Conservation (phyloP, 2,113 vertebrate species). For the Atherinomorus stipes region DNA sequence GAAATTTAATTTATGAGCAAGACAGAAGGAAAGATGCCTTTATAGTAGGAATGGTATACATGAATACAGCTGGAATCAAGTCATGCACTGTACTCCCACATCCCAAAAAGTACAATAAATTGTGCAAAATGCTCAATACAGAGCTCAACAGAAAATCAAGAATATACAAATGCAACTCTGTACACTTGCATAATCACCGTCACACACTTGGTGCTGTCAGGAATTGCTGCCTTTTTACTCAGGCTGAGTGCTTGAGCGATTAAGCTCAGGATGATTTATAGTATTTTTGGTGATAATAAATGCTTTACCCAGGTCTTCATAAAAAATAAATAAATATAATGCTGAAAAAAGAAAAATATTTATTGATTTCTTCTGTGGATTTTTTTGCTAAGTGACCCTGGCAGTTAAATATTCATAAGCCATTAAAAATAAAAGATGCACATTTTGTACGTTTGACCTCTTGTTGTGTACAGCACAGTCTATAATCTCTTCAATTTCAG, state of each 20-base stretch:
- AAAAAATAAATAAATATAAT: conserved; percentile 54
- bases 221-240: conserved; percentile 60
- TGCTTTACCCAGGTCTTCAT: conserved; percentile 70
- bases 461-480: conserved; percentile 65
- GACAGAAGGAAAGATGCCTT: conserved; percentile 67
- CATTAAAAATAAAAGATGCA: conserved; percentile 83
- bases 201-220: conserved; percentile 33
- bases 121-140: conserved; percentile 46
- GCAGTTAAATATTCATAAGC: conserved; percentile 82
- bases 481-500: conserved; percentile 69
- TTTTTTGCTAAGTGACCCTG: conserved; percentile 70
- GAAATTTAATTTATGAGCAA: conserved; percentile 83
- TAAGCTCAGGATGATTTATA: conserved; percentile 74
- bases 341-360: neutral
- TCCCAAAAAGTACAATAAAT: conserved; percentile 44
- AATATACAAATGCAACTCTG: conserved; percentile 39
- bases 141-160: conserved; percentile 34
- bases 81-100: conserved; percentile 38
- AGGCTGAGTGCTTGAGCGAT: conserved; percentile 66
- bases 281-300: conserved; percentile 66
- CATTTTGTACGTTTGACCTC: conserved; percentile 78
- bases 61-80: too few relatives aligned
- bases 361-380: conserved; percentile 76
- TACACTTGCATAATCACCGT: conserved; percentile 28
- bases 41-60: conserved; percentile 39